Evolutionary conservation across 2,797 vertebrate genomes (phyloP).

Genomic region (Zonotrichia albicollis): DNA sequence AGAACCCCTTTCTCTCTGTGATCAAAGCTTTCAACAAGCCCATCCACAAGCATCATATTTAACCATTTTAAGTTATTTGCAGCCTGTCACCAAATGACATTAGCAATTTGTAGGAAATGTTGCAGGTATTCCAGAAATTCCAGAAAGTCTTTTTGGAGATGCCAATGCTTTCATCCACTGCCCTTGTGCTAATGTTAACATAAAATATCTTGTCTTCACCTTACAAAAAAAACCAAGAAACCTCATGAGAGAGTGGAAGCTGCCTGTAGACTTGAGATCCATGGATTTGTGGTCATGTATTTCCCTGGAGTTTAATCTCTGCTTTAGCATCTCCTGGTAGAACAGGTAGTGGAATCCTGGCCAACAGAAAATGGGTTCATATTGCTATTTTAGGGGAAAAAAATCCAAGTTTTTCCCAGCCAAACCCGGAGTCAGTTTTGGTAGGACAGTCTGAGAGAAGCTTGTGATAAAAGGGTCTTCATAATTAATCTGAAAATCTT

Average conservation of each 20-base stretch:
- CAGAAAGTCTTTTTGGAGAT: not conserved
- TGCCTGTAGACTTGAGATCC: not conserved
- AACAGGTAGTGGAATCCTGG: not conserved
- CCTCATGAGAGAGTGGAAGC: not conserved
- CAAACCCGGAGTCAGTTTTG: not conserved
- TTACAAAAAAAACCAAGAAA: not conserved
- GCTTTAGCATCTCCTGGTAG: not conserved
- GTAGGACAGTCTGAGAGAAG: not conserved
- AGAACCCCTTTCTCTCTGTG: slow-evolving; percentile 31
- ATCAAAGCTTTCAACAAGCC: slow-evolving; percentile 62
- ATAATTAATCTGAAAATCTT: not conserved
- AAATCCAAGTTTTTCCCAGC: not conserved
- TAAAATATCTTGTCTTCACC: not conserved
- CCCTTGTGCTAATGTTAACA: not conserved
- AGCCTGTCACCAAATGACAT: slow-evolving; percentile 42
- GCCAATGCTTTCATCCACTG: not conserved
- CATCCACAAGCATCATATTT: slow-evolving; percentile 28
- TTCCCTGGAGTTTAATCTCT: not conserved
- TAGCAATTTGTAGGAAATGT: slow-evolving; percentile 24
- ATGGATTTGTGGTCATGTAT: not conserved
- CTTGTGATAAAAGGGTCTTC: not conserved
- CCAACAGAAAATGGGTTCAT: not conserved
- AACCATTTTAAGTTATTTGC: slow-evolving; percentile 57
- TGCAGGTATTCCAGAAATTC: slow-evolving; percentile 37
- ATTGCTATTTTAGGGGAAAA: not conserved